A percentile compares a stretch with the other conserved stretches of the same genome.
Evolutionary conservation across 92 coral and sea anemone species (phyloP).

Genomic region (Epizoanthus fatuus): DNA sequence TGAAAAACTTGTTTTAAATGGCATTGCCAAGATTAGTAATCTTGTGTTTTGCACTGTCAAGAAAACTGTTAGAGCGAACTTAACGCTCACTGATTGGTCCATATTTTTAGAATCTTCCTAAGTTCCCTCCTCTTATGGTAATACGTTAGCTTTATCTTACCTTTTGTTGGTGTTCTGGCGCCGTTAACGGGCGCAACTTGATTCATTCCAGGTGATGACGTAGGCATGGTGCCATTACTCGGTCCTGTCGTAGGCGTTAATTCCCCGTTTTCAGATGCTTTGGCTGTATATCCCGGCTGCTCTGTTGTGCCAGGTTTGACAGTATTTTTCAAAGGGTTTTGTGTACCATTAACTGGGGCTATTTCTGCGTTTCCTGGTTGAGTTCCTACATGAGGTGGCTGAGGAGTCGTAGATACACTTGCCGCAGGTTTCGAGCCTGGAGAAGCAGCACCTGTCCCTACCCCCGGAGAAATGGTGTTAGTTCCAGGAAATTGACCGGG

Average conservation of each 20-base stretch:
- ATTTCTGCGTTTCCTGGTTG: not conserved
- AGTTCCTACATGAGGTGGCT: not conserved
- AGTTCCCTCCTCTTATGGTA: not conserved
- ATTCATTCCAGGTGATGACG: not conserved
- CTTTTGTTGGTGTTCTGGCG: not conserved
- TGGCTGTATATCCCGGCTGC: not conserved
- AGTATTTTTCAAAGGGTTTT: not conserved
- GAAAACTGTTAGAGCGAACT: too few species aligned
- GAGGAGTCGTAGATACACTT: conserved; percentile 4
- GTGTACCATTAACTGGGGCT: not conserved
- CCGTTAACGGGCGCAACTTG: conserved; percentile 12
- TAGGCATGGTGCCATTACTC: not conserved
- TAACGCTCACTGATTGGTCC: too few species aligned
- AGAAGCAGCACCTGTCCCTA: not conserved
- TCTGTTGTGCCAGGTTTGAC: not conserved
- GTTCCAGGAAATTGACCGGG: conserved; percentile 39
- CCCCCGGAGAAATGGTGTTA: not conserved
- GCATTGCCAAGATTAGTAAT: too few species aligned
- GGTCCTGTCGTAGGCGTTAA: not conserved
- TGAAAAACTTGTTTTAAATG: too few species aligned
- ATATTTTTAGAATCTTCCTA: not conserved
- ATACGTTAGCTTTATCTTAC: not conserved
- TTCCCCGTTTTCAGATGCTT: conserved; percentile 1
- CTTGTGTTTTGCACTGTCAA: too few species aligned
- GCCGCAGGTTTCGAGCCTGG: conserved; percentile 15